Evolutionary conservation across 2,888 invertebrate genomes (phyloP).

Genomic region (Odontomyia ornata): DNA sequence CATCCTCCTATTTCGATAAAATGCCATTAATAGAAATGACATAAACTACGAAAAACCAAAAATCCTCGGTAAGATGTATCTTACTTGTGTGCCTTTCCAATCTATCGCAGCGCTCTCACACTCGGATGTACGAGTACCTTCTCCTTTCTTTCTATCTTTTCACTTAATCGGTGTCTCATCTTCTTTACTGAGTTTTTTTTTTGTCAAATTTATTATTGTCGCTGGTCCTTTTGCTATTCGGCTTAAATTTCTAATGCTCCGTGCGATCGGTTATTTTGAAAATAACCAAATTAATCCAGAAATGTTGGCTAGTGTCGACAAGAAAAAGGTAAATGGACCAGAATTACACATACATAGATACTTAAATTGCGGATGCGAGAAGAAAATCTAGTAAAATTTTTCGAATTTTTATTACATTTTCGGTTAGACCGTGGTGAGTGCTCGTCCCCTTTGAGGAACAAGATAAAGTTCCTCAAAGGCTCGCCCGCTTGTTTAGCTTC

Average conservation of each 20-base stretch:
- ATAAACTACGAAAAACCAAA: conserved; percentile 32
- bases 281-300: conserved; percentile 30
- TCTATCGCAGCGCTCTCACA: neutral
- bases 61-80: conserved; percentile 6
- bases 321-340: conserved; percentile 39
- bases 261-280: conserved; percentile 23
- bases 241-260: neutral
- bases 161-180: neutral
- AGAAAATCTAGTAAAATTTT: conserved; percentile 2
- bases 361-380: neutral
- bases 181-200: neutral
- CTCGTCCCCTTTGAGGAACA: no score
- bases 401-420: conserved; percentile 34
- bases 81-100: conserved; percentile 20
- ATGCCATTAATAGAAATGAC: conserved; percentile 42
- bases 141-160: conserved; percentile 6
- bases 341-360: conserved; percentile 3
- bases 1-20: conserved; percentile 23
- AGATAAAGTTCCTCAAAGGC: no score
- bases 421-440: neutral
- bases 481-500: no score
- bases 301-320: neutral
- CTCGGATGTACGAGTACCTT: no score
- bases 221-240: neutral
- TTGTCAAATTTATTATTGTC: neutral